Conservation (phyloP, 2,888 invertebrate genomes). For the Erebia epiphron region DNA sequence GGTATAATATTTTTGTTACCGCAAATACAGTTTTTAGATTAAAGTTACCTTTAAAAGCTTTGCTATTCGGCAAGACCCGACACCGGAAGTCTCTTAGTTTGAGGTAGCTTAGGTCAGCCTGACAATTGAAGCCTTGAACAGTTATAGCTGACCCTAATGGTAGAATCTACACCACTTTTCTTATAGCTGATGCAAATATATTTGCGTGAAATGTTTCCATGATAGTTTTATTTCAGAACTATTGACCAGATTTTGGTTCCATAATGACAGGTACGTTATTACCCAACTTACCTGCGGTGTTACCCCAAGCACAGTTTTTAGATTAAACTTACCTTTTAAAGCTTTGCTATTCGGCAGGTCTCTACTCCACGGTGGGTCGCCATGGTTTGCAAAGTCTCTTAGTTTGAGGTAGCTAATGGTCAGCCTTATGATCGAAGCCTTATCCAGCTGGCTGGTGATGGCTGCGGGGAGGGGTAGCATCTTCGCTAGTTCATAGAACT, state of each 20-base stretch:
- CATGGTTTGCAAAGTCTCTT: conserved; percentile 96
- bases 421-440: conserved; percentile 97
- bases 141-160: conserved; percentile 89
- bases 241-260: no score
- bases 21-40: no score
- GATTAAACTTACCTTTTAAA: conserved; percentile 87
- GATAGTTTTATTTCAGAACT: no score
- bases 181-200: conserved; percentile 90
- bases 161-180: conserved; percentile 95
- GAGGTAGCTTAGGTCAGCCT: conserved; percentile 97
- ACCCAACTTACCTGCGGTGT: neutral
- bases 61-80: conserved; percentile 89
- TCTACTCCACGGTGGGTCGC: conserved; percentile 97
- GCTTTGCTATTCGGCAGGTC: conserved; percentile 91
- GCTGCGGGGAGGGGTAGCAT: conserved; percentile 95
- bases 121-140: conserved; percentile 98
- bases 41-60: conserved; percentile 90
- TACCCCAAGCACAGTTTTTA: neutral
- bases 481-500: conserved; percentile 97
- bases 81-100: conserved; percentile 98
- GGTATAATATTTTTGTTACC: no score
- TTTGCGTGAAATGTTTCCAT: neutral
- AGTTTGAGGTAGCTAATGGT: conserved; percentile 98
- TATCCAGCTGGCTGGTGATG: conserved; percentile 96
- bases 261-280: neutral